These are phyloP conservation scores for Paguma larvata DNA, from an alignment of 2,797 vertebrate genomes.

Conservation along the genomic window DNA sequence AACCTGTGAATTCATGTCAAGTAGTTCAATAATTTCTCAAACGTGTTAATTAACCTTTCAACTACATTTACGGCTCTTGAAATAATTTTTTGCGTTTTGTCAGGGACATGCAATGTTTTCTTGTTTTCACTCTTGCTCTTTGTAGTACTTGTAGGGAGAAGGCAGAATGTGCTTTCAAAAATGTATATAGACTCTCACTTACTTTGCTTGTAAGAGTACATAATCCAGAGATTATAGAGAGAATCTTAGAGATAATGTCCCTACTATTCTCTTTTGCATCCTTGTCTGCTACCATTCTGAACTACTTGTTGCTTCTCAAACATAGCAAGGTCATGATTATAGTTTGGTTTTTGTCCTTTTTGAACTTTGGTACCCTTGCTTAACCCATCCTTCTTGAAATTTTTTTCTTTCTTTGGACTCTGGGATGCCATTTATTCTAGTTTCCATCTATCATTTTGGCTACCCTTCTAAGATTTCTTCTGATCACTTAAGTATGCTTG, in stretches of 20 bases:
- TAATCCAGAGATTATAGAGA: too few species aligned
- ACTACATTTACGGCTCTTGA: background rate
- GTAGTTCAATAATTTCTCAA: background rate
- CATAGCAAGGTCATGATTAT: background rate
- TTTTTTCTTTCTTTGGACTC: background rate
- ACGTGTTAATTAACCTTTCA: background rate
- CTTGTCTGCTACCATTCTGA: background rate
- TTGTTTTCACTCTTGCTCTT: background rate
- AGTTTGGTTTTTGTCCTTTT: background rate
- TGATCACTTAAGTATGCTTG: background rate
- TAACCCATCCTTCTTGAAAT: background rate
- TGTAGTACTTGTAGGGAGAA: background rate
- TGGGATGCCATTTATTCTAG: background rate
- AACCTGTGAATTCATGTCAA: background rate
- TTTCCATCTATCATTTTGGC: background rate
- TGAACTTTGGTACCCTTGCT: background rate
- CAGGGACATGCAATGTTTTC: background rate
- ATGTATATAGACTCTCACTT: background rate
- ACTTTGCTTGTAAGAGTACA: background rate
- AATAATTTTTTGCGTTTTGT: background rate
- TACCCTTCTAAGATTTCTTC: background rate
- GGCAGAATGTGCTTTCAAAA: background rate
- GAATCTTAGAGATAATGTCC: background rate
- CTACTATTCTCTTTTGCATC: background rate
- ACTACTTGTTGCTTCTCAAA: background rate